Evolutionary conservation across 2,113 vertebrate genomes (phyloP).

Genomic region (Neodontobutis hainanensis): DNA sequence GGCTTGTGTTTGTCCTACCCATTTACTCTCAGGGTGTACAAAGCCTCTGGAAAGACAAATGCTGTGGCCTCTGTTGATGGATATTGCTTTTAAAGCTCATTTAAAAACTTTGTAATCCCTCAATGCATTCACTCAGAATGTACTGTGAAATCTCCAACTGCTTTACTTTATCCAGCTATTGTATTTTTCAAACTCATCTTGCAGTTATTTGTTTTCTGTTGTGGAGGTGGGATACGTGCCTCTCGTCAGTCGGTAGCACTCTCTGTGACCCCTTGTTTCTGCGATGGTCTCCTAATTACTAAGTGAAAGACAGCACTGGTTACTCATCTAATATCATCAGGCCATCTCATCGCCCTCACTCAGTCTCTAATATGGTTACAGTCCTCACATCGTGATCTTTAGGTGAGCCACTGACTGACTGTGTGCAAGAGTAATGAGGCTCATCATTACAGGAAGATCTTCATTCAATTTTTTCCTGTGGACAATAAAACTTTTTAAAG

Average conservation of each 20-base stretch:
- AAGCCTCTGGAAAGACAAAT: slow-evolving; percentile 47
- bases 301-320: slow-evolving; percentile 52
- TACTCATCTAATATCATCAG: slow-evolving; percentile 60
- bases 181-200: not conserved
- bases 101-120: not conserved
- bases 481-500: no score
- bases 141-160: not conserved
- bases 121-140: not conserved
- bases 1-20: slow-evolving; percentile 65
- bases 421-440: not conserved
- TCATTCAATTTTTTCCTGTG: no score
- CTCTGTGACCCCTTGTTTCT: slow-evolving; percentile 31
- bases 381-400: slow-evolving; percentile 27
- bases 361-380: slow-evolving; percentile 55
- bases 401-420: slow-evolving; percentile 17
- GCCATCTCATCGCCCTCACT: slow-evolving; percentile 55
- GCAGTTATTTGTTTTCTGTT: not conserved
- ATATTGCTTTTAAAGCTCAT: slow-evolving; percentile 3
- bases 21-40: slow-evolving; percentile 51
- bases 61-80: slow-evolving; percentile 52
- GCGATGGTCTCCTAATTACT: slow-evolving; percentile 51
- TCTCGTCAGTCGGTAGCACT: slow-evolving; percentile 13
- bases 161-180: not conserved
- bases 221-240: not conserved
- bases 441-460: slow-evolving; percentile 24